A percentile compares a stretch with the other conserved stretches of the same genome.
phyloP scores from a whole-genome alignment of 2,797 vertebrate genomes.

The Heteromormyrus szaboi region DNA sequence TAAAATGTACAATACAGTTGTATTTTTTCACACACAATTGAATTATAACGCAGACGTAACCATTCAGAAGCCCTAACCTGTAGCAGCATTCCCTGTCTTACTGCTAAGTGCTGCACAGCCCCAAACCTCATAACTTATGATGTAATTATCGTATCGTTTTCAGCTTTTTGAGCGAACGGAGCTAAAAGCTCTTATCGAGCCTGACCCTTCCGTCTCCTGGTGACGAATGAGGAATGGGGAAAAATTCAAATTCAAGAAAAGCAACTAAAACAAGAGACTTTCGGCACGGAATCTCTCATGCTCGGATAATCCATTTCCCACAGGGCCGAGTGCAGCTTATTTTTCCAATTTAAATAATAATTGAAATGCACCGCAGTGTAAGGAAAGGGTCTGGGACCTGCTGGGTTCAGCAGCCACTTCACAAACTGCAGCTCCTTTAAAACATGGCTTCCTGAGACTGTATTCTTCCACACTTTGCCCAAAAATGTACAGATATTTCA shows the following conservation, averaged over 20 bases:
- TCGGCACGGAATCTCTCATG: constrained; percentile 31
- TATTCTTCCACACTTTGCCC: background rate
- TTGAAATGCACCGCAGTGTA: constrained; percentile 38
- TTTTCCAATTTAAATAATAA: constrained; percentile 54
- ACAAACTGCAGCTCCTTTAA: constrained; percentile 47
- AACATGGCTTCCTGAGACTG: constrained; percentile 33
- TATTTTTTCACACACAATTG: background rate
- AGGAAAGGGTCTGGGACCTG: constrained; percentile 31
- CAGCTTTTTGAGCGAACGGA: background rate
- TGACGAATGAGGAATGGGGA: constrained; percentile 28
- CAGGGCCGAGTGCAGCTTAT: constrained; percentile 35
- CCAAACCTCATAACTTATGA: background rate
- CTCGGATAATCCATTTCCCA: constrained; percentile 36
- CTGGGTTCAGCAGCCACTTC: constrained; percentile 50
- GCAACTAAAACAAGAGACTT: constrained; percentile 20
- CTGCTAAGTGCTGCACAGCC: background rate
- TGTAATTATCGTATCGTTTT: constrained; percentile 12
- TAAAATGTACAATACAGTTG: background rate
- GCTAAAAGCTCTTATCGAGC: constrained; percentile 1
- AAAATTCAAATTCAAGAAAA: constrained; percentile 22
- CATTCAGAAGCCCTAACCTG: background rate
- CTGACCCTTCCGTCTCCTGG: constrained; percentile 17
- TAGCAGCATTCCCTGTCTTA: background rate
- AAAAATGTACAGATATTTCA: background rate
- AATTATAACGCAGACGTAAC: background rate